Base-by-base conservation (phyloP, 1,140 invertebrate genomes). In the Belonocnema kinseyi region DNA sequence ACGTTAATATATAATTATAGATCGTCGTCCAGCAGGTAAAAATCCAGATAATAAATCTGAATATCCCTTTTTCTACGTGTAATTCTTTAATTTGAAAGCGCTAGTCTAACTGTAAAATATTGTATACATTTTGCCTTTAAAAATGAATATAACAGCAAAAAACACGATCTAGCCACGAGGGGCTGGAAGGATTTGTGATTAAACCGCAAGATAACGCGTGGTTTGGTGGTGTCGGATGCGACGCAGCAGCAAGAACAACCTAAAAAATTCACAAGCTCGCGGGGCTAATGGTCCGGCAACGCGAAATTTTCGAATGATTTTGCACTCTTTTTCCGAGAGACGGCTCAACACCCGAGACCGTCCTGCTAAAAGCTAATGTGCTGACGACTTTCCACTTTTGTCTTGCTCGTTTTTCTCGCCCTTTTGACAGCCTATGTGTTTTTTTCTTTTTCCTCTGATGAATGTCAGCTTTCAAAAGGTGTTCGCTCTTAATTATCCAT, bases 231-330 rank as follows among this genome's bases (percentile, higher is more conserved):
- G 19, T 16, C 6, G 58, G 58, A 14, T 46, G 40, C 14, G 16
- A 46, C 51, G 33, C 26, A 72, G 74, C 50, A 73, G 50, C 61
- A 73, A 53, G 54, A 56, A 75, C 50, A 46, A 61, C 75, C 51
- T 88, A 85, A 88, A 88, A 86, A 86, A 88, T 89, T 83, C 82
- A 87, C 82, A 66, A 83, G 70, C 66, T 50, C 72, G 61, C 74
- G 79, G 75, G 66, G 81, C 81, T 89, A 88, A 89, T 88, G 88
- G 86, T 78, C 66, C 79, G 76, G 80, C 81, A 79, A 82, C 79
- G 85, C 81, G 83, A 85, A 87, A 89, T 90, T 87, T 86, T 86
- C 84, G 80, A 88, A 88, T 88, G 83, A 88, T 88, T 86, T 86
- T 84, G 82, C 80, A 82, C 79, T 81, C 75, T 82, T 83, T 83